Evolutionary conservation across 2,888 invertebrate species (phyloP).

Genomic region (Amiota communis): DNA sequence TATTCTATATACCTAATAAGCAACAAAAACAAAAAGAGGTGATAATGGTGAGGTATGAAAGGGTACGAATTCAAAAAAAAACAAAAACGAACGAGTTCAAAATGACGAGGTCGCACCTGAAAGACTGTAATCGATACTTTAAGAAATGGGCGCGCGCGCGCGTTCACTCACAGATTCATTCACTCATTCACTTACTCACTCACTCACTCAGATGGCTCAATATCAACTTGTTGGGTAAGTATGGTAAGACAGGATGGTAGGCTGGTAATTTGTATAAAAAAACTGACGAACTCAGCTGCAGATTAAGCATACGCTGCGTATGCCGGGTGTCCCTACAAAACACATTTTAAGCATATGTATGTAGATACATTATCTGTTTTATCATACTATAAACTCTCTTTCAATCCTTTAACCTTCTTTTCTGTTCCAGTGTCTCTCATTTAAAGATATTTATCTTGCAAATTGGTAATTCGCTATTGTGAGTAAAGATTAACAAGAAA

Average conservation of each 20-base stretch:
- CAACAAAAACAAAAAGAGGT: constrained; percentile 18
- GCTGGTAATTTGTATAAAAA: background rate
- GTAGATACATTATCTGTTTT: too few relatives aligned
- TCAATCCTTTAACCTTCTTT: background rate
- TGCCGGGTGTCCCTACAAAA: constrained; percentile 5
- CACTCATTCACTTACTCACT: too few relatives aligned
- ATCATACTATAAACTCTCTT: background rate
- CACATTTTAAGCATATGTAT: too few relatives aligned
- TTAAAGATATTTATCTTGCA: constrained; percentile 60
- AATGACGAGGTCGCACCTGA: constrained; percentile 66
- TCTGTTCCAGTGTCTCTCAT: background rate
- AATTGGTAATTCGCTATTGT: constrained; percentile 56
- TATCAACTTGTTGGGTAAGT: too few relatives aligned
- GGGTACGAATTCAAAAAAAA: background rate
- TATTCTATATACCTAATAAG: too few relatives aligned
- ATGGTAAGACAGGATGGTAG: too few relatives aligned
- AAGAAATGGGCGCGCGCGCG: constrained; percentile 30
- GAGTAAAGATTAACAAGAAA: background rate
- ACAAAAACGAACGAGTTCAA: constrained; percentile 7
- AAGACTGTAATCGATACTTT: constrained; percentile 59
- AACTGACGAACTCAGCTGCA: background rate
- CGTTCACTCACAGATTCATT: constrained; percentile 38
- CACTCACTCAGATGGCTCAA: too few relatives aligned
- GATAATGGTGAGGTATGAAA: constrained; percentile 1
- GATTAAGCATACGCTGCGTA: constrained; percentile 19